Base-by-base conservation (phyloP, 2,888 invertebrate species). In the Listrodromus nycthemerus region DNA sequence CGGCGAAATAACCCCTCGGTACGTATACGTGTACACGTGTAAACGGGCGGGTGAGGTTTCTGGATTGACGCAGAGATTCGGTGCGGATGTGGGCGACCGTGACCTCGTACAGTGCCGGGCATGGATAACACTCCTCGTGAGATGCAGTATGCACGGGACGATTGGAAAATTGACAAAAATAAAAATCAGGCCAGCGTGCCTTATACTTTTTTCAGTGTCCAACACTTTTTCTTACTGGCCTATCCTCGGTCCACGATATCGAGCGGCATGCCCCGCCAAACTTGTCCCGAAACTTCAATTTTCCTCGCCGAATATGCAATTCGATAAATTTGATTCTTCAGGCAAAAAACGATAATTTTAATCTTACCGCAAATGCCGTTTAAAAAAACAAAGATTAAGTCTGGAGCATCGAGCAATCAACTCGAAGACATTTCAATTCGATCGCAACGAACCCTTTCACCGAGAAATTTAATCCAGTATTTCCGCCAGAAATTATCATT, bases 41-140 rank as follows among this genome's bases (percentile, higher is more conserved):
- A 8, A 52, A 52, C 52, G 21, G 21, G 58, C 27, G 24, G 13
- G 24, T 3, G 21, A 21, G 73, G 37, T 10, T 1, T 61, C 55
- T 45, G 41, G 37, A 80, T 63, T 69, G 63, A 75, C 65, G 75
- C 70, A 70, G 71, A 58, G 65, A 71, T 81, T 81, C 76, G 55
- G 63, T 65, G 81, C 70, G 58, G 70, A 70, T 76, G 67, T 75
- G 19, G 41, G 37, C 70, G 75, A 76, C 75, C 81, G 75, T 81
- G 81, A 81, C 81, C 75, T 70, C 81, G 75, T 71, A 58, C 27
- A 37, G 61, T 8, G 37, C 41, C 69, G 55, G 52, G 55, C 19
- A 41, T 45, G 52, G 41, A 41, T 50, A 37, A 27, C 48, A 52
- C 10, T 30, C 50, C 3, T 10, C 10, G 48, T 10, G 19, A 67